Conservation (phyloP, 1,140 invertebrate species). For the Euura saliciscinereae region DNA sequence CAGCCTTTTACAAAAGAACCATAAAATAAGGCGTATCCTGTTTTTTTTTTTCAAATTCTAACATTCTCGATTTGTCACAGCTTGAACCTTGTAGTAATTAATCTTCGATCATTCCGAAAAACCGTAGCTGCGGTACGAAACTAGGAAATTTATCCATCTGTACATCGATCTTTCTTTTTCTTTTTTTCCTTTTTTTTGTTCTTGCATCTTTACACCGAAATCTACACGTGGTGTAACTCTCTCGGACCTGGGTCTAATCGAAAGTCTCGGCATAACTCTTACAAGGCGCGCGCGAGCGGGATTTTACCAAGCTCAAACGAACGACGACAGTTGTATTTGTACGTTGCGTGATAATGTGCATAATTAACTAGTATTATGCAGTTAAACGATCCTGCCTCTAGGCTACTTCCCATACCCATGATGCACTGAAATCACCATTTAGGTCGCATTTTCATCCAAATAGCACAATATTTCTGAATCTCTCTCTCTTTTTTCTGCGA, state of each 20-base stretch:
- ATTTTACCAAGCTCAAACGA: neutral
- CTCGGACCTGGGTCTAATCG: too few relatives aligned
- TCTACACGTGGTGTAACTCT: neutral
- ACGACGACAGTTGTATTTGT: constrained; percentile 5
- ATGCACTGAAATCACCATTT: neutral
- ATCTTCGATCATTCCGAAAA: neutral
- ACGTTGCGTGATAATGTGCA: constrained; percentile 6
- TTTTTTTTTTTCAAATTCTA: neutral
- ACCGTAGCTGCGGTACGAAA: neutral
- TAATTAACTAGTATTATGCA: neutral
- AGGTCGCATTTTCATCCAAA: neutral
- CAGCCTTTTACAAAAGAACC: constrained; percentile 1
- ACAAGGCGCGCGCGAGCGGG: neutral
- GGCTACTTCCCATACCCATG: neutral
- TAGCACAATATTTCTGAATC: neutral
- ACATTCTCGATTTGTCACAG: constrained; percentile 5
- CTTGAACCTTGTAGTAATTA: constrained; percentile 5
- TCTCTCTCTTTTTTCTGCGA: neutral
- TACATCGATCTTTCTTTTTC: neutral
- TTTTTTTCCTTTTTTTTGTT: neutral
- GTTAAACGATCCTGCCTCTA: neutral
- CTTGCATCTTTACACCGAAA: neutral
- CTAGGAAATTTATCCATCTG: neutral
- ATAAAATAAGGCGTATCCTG: neutral
- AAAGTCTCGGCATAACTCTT: neutral